Evolutionary conservation across 2,888 invertebrate genomes (phyloP), one percentile per base, ranked within the genome.

Genomic region (Philereme vetulata): DNA sequence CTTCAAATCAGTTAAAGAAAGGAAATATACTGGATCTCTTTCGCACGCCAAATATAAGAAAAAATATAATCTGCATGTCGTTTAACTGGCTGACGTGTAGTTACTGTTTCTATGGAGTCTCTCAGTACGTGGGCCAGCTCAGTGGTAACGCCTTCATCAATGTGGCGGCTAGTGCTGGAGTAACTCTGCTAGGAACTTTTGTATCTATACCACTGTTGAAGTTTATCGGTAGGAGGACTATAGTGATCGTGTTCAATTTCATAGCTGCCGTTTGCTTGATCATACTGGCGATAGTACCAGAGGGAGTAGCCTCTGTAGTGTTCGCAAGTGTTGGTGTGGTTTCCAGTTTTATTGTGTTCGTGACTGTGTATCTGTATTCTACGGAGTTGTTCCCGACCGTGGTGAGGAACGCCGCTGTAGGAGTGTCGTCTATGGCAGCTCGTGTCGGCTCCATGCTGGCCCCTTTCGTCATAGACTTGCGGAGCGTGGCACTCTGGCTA

Each of bases 371-470:
- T 82, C 93, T 98, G 44, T 98, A 96, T 84, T 95, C 96, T 42
- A 95, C 97, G 0, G 98, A 98, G 85, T 80, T 97, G 51, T 98
- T 97, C 74, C 98, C 98, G 0, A 98, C 98, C 0, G 96, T 97
- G 3, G 95, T 97, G 2, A 92, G 98, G 38, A 98, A 97, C 74
- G 95, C 96, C 50, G 98, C 97, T 0, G 93, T 98, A 56, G 98
- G 98, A 0, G 93, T 95, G n/a, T 96, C 96, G n/a, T 98, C 97
- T 0, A 96, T 97, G 95, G 94, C 95, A 76, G 97, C 97, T 0
- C 93, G 98, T 67, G 89, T 97, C 33, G 98, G 98, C 0, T 97
- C 97, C 0, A 96, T 98, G 93, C 71, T 95, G 7, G 97, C 98
- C 0, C 97, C 98, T 0, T 96, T 96, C 76, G 94, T 98, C 5